Conservation (phyloP, 2,113 vertebrate species). For the Alaudala cheleensis region DNA sequence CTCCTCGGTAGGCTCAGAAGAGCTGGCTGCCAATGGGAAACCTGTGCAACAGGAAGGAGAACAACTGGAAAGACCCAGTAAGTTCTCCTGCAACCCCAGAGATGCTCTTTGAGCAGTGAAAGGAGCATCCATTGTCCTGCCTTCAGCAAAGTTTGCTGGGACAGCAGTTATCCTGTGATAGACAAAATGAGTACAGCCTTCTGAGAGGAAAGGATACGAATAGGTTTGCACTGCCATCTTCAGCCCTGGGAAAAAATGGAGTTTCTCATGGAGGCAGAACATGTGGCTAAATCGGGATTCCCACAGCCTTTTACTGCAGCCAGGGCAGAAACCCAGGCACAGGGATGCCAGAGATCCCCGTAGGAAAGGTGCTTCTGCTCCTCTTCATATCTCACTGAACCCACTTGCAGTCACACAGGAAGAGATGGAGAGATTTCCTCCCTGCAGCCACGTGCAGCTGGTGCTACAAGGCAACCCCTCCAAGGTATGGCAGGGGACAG, state of each 20-base stretch:
- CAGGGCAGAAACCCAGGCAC: not conserved
- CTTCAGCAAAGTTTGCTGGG: not conserved
- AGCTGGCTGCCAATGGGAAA: not conserved
- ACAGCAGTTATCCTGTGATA: not conserved
- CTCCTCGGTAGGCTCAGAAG: not conserved
- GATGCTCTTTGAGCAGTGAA: not conserved
- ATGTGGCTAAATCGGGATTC: accelerated
- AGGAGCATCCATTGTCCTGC: not conserved
- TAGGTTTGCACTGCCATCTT: conserved; percentile 23
- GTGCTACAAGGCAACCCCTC: not conserved
- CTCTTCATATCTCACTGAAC: not conserved
- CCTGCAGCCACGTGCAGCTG: not conserved
- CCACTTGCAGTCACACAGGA: not conserved
- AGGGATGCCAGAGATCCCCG: not conserved
- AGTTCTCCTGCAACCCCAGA: not conserved
- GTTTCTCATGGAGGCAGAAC: not conserved
- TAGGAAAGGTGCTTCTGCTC: not conserved
- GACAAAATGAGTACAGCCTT: not conserved
- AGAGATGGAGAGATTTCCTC: not conserved
- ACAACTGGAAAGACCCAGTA: not conserved
- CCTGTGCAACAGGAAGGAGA: not conserved
- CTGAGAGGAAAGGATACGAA: not conserved
- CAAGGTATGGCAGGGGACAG: not conserved
- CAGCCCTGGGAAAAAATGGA: not conserved
- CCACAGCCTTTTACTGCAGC: not conserved